These are phyloP conservation scores for Netelia inedita DNA, from an alignment of 2,888 invertebrate species.

Conservation along the genomic window DNA sequence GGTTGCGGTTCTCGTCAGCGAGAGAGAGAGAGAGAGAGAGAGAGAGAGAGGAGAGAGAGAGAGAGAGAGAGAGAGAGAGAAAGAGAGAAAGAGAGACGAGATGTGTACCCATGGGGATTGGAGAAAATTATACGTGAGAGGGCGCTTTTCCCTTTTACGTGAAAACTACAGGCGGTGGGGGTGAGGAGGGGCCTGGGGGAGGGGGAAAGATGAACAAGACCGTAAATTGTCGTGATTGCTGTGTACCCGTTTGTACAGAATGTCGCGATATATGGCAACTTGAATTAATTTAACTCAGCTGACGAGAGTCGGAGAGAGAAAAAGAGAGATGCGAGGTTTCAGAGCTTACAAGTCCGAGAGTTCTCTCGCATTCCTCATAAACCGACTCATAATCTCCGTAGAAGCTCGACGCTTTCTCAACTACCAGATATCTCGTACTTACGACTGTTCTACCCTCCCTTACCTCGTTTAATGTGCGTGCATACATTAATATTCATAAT, in stretches of 20 bases:
- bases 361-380: conserved; percentile 58
- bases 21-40: background rate
- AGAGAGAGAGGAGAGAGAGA: conserved; percentile 8
- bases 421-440: conserved; percentile 42
- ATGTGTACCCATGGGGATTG: background rate
- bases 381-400: conserved; percentile 58
- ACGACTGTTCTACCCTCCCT: background rate
- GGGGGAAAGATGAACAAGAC: conserved; percentile 38
- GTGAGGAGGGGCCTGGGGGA: background rate
- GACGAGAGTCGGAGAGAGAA: conserved; percentile 25
- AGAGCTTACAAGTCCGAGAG: conserved; percentile 19
- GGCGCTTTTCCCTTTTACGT: conserved; percentile 35
- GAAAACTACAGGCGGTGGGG: conserved; percentile 29
- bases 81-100: background rate
- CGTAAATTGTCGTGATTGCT: conserved; percentile 61
- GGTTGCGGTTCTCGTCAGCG: background rate
- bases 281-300: conserved; percentile 47
- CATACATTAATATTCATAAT: conserved; percentile 41
- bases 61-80: conserved; percentile 4
- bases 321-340: conserved; percentile 57
- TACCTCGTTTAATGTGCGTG: background rate
- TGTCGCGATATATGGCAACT: conserved; percentile 59
- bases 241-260: conserved; percentile 47
- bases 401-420: conserved; percentile 31
- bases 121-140: conserved; percentile 33